Base-by-base conservation (phyloP, 2,113 vertebrate species). In the Reinhardtius hippoglossoides region DNA sequence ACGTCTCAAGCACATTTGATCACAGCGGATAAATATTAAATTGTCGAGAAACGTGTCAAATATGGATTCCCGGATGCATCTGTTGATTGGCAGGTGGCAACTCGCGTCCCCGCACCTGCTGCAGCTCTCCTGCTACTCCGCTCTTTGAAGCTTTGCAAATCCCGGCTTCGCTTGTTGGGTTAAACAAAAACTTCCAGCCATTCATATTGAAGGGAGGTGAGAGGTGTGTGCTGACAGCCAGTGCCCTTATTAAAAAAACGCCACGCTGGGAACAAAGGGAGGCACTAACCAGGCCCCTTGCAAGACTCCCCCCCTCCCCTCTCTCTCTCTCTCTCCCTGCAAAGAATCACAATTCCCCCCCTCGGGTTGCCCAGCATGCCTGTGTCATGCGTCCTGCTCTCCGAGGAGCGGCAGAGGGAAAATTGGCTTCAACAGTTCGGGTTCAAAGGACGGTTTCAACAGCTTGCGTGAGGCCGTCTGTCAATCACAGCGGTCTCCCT, bases 171-270 rank as follows among this genome's bases (percentile, higher is more conserved):
- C 76, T 82, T 69, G 80, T 76, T 59, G 75, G 64, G 69, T 76
- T 67, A 82, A 71, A 76, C 71, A 83, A 84, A 87, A 82, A 83
- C 58, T 67, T 67, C 58, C 72, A 81, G 76, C 78, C 74, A 70
- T 81, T 84, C 72, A 82, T 85, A 84, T 64, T 82, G 86, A 87
- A 83, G 77, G 73, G 71, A 15, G 40, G 61, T 44, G 61, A 74
- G 61, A 68, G 46, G 60, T 55, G 65, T 78, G 85, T 26, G 63
- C 77, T 71, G 81, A 85, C 81, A 88, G 83, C 21, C 74, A 69
- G 70, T 82, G 75, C 62, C 85, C 88, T 93, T 92, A 90, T 94
- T 91, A 91, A 92, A 92, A 91, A 89, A 81, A 64, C 80, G 71
- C 44, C 91, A 82, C 74, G 84, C 93, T 91, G 88, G 65, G 90